Percentiles rank a stretch among this genome's conserved stretches.
Conservation (phyloP, 2,113 vertebrate genomes). For the Garra rufa region DNA sequence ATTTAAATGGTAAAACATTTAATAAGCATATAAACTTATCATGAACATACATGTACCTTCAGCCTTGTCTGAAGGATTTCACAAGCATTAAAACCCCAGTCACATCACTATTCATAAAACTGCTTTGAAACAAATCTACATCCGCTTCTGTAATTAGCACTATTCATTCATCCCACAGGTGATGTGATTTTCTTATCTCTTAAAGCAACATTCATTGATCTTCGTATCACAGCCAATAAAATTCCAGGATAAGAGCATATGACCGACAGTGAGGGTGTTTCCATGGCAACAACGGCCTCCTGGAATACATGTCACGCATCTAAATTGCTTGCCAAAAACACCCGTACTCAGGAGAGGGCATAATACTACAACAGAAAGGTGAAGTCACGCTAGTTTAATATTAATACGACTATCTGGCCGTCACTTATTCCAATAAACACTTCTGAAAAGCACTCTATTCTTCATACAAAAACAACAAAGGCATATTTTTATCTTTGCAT, state of each 20-base stretch:
- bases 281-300: slow-evolving; percentile 90
- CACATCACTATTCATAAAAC: not conserved
- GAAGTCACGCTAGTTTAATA: not conserved
- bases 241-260: slow-evolving; percentile 80
- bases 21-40: not conserved
- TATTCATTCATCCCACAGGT: slow-evolving; percentile 37
- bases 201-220: slow-evolving; percentile 51
- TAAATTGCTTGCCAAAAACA: slow-evolving; percentile 79
- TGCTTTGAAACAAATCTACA: not conserved
- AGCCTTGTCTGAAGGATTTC: not conserved
- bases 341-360: slow-evolving; percentile 62
- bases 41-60: not conserved
- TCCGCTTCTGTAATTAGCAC: not conserved
- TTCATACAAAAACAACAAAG: not conserved
- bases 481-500: not conserved
- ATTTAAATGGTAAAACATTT: not conserved
- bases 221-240: slow-evolving; percentile 82
- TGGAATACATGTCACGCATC: slow-evolving; percentile 89
- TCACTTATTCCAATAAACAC: not conserved
- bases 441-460: no score
- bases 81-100: not conserved
- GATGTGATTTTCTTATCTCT: slow-evolving; percentile 16
- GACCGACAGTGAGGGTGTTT: slow-evolving; percentile 82
- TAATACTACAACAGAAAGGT: slow-evolving; percentile 68
- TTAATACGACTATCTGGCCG: not conserved